Evolutionary conservation across 2,888 invertebrate genomes (phyloP).

Genomic region (Hemicrepidius hirtus): DNA sequence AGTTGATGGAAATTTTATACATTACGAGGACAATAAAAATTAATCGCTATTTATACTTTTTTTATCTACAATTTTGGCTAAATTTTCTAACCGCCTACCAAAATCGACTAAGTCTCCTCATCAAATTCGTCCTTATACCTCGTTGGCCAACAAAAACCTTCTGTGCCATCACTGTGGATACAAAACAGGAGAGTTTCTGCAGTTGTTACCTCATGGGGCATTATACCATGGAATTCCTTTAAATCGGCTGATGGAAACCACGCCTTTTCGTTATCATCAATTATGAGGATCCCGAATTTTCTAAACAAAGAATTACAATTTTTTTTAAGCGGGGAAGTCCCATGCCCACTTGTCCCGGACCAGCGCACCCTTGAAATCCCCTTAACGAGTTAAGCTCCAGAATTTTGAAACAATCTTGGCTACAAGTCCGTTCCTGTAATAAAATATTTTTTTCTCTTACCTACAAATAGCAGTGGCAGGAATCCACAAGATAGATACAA

Average conservation of each 20-base stretch:
- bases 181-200: conserved; percentile 88
- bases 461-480: conserved; percentile 88
- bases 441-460: conserved; percentile 72
- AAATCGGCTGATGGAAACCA: conserved; percentile 95
- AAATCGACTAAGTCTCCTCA: conserved; percentile 53
- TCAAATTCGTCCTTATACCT: conserved; percentile 75
- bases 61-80: conserved; percentile 9
- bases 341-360: too few species aligned
- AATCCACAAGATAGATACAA: conserved; percentile 92
- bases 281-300: conserved; percentile 84
- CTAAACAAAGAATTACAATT: conserved; percentile 72
- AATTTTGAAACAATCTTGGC: too few species aligned
- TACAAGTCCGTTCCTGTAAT: too few species aligned
- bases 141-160: conserved; percentile 87
- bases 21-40: conserved; percentile 4
- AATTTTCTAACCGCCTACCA: conserved; percentile 30
- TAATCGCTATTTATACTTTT: conserved; percentile 7
- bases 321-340: too few species aligned
- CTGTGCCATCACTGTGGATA: conserved; percentile 87
- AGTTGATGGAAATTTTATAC: neutral
- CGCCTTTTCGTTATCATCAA: conserved; percentile 92
- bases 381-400: too few species aligned
- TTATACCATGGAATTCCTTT: conserved; percentile 91
- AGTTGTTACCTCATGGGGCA: conserved; percentile 86
- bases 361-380: too few species aligned